A percentile compares a stretch with the other conserved stretches of the same genome.
Conservation (phyloP, 1,140 invertebrate species). For the Cydia strobilella region DNA sequence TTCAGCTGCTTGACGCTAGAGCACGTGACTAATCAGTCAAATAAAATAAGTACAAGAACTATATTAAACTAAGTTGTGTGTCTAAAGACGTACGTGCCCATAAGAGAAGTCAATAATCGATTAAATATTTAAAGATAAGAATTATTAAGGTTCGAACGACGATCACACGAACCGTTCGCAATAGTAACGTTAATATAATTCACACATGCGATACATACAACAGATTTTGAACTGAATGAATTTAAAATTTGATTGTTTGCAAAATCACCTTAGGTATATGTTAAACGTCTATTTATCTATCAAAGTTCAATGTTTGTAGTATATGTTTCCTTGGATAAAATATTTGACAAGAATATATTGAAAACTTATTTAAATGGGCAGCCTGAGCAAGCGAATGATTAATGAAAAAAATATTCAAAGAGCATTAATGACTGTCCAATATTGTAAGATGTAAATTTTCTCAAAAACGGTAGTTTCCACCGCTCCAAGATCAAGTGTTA, state of each 20-base stretch:
- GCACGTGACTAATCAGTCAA: slow-evolving; percentile 1
- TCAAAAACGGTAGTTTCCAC: slow-evolving; percentile 25
- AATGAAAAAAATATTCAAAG: slow-evolving; percentile 2
- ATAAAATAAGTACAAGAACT: background rate
- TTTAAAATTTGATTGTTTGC: slow-evolving; percentile 3
- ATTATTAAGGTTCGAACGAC: background rate
- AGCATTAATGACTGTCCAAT: background rate
- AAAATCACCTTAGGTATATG: background rate
- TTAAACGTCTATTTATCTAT: background rate
- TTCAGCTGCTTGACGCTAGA: background rate
- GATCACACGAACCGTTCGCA: background rate
- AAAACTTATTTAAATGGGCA: background rate
- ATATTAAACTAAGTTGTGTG: background rate
- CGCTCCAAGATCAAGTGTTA: background rate
- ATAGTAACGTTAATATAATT: background rate
- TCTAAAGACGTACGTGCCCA: background rate
- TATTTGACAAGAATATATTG: background rate
- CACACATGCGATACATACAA: background rate
- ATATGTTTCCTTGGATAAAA: background rate
- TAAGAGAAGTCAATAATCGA: background rate
- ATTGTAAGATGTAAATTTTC: slow-evolving; percentile 11
- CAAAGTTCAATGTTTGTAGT: background rate
- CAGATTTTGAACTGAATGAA: background rate
- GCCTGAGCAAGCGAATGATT: background rate
- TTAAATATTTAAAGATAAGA: background rate